A percentile compares a stretch with the other conserved stretches of the same genome.
These are phyloP conservation scores for Brachionus sp. DNA, from an alignment of 1,140 invertebrate species.

Conservation along the genomic window DNA sequence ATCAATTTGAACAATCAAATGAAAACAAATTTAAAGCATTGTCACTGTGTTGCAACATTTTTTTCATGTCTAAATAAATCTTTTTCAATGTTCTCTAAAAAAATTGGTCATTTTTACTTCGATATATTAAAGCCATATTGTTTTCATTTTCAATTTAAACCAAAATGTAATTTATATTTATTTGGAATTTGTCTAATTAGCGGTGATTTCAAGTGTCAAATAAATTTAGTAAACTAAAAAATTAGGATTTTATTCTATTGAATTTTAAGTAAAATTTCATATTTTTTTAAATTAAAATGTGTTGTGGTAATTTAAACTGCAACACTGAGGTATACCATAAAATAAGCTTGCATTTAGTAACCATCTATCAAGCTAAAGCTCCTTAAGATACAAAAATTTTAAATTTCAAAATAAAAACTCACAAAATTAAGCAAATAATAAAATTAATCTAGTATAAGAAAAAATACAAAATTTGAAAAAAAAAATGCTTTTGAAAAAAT, in stretches of 20 bases:
- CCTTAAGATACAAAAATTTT: too few relatives aligned
- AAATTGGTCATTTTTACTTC: not conserved
- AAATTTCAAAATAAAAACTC: too few relatives aligned
- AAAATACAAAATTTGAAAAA: too few relatives aligned
- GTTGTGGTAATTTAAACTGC: too few relatives aligned
- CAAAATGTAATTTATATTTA: not conserved
- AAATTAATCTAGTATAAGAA: too few relatives aligned
- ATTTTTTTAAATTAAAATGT: not conserved
- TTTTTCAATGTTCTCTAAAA: not conserved
- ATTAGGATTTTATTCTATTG: not conserved
- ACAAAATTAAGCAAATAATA: too few relatives aligned
- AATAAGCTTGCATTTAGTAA: too few relatives aligned
- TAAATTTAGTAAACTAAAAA: not conserved
- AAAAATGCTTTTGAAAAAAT: too few relatives aligned
- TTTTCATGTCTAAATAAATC: not conserved
- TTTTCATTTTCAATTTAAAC: conserved; percentile 12
- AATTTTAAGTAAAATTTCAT: not conserved
- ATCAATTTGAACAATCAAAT: conserved; percentile 8
- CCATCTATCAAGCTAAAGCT: too few relatives aligned
- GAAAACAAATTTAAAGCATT: not conserved
- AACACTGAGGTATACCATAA: too few relatives aligned
- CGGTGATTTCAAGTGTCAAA: not conserved
- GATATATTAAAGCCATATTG: not conserved
- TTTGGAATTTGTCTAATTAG: not conserved
- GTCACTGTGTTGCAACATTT: not conserved